Evolutionary conservation across 1,140 invertebrate species (phyloP).

Genomic region (Mycetomoellerius zeteki): DNA sequence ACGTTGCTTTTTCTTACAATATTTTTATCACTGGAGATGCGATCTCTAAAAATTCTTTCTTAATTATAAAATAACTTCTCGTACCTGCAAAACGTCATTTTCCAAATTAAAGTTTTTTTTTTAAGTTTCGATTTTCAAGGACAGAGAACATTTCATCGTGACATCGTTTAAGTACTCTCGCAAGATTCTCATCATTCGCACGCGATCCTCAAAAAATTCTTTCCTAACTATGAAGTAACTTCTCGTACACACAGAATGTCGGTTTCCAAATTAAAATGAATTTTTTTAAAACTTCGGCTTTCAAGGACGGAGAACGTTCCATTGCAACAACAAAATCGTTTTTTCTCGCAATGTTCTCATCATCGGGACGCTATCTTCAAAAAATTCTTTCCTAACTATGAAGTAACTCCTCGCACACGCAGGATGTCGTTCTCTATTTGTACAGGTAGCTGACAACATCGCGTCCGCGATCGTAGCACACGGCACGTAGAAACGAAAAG

Average conservation of each 20-base stretch:
- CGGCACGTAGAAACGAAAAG: slow-evolving; percentile 79
- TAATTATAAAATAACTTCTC: slow-evolving; percentile 24
- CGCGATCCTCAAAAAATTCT: slow-evolving; percentile 16
- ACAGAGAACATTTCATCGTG: neutral
- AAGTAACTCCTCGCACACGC: slow-evolving; percentile 31
- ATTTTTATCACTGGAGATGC: neutral
- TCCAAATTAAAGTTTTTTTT: no score
- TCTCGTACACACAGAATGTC: slow-evolving; percentile 15
- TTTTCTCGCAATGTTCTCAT: neutral
- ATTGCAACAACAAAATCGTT: no score
- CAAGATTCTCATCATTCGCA: neutral
- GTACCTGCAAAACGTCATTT: neutral
- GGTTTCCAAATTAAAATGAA: neutral
- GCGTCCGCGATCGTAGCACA: slow-evolving; percentile 77
- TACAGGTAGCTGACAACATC: slow-evolving; percentile 76
- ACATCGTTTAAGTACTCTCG: neutral
- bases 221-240: slow-evolving; percentile 11
- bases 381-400: slow-evolving; percentile 18
- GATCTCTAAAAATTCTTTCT: neutral
- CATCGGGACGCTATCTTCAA: neutral
- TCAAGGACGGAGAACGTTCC: neutral
- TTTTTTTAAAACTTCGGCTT: neutral
- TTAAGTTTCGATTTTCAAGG: neutral
- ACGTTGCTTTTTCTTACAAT: neutral
- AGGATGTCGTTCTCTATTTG: slow-evolving; percentile 19